Percentiles rank a stretch among this genome's conserved stretches.
phyloP scores from a whole-genome alignment of 2,888 invertebrate species.

The Junonia oenone region DNA sequence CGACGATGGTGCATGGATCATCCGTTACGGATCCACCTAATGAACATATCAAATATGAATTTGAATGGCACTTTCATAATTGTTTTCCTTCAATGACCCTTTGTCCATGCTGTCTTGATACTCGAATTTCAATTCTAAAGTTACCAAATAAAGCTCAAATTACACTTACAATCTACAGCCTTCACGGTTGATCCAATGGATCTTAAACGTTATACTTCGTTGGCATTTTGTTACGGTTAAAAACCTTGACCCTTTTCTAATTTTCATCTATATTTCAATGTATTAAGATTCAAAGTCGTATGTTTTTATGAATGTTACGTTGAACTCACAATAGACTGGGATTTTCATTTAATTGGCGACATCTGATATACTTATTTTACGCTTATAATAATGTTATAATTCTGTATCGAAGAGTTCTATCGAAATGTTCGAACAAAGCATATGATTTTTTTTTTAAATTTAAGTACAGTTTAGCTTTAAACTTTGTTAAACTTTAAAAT shows the following conservation, averaged over 20 bases:
- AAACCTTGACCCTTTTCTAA: background rate
- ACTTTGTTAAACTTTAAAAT: background rate
- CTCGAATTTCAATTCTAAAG: slow-evolving; percentile 5
- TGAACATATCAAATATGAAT: background rate
- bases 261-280: background rate
- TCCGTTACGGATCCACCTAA: background rate
- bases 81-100: slow-evolving; percentile 1
- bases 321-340: background rate
- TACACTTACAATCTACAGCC: slow-evolving; percentile 13
- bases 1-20: no score
- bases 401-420: background rate
- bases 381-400: background rate
- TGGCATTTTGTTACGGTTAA: slow-evolving; percentile 15
- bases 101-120: background rate
- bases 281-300: background rate
- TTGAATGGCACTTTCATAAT: background rate
- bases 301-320: background rate
- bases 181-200: slow-evolving; percentile 21
- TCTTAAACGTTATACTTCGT: slow-evolving; percentile 14
- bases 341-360: slow-evolving; percentile 1
- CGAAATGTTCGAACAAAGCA: background rate
- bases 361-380: background rate
- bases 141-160: slow-evolving; percentile 12
- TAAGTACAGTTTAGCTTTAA: no score
- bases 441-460: no score